Evolutionary conservation across 92 coral and sea anemone genomes (phyloP).

Genomic region (Porites divaricata): DNA sequence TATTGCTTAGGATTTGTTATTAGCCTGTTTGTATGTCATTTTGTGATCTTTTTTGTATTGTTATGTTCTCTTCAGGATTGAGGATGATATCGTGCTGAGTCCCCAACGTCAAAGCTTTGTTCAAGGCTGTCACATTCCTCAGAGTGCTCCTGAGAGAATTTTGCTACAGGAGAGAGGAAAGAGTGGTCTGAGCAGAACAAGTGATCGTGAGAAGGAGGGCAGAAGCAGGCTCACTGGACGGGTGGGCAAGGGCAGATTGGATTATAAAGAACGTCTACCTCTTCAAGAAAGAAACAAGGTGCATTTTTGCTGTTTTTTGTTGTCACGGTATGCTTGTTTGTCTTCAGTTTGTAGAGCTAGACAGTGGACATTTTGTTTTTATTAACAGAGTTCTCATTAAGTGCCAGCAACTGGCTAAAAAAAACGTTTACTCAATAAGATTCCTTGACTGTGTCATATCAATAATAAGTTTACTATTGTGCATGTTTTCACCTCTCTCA

Average conservation of each 20-base stretch:
- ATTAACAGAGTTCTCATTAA: no score
- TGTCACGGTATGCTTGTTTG: not conserved
- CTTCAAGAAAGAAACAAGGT: conserved; percentile 75
- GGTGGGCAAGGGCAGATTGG: conserved; percentile 87
- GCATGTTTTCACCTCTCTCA: not conserved
- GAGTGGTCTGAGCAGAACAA: conserved; percentile 69
- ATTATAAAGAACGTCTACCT: conserved; percentile 67
- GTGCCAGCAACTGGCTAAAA: no score
- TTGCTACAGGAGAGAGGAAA: conserved; percentile 77
- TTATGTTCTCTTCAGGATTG: conserved; percentile 47
- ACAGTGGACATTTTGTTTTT: no score
- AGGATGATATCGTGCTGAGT: conserved; percentile 96
- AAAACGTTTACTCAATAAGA: not conserved
- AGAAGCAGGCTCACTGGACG: conserved; percentile 91
- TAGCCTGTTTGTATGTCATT: no score
- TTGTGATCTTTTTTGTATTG: not conserved
- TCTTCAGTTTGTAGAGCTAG: no score
- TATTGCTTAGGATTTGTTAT: no score
- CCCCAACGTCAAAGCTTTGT: conserved; percentile 99
- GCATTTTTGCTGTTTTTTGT: not conserved
- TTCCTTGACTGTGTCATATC: no score
- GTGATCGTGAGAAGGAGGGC: conserved; percentile 88
- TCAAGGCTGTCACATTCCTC: conserved; percentile 96
- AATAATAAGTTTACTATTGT: no score
- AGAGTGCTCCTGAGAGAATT: conserved; percentile 85